These are phyloP conservation scores for Lasioglossum malachurum DNA, from an alignment of 2,888 invertebrate genomes.

Conservation along the genomic window DNA sequence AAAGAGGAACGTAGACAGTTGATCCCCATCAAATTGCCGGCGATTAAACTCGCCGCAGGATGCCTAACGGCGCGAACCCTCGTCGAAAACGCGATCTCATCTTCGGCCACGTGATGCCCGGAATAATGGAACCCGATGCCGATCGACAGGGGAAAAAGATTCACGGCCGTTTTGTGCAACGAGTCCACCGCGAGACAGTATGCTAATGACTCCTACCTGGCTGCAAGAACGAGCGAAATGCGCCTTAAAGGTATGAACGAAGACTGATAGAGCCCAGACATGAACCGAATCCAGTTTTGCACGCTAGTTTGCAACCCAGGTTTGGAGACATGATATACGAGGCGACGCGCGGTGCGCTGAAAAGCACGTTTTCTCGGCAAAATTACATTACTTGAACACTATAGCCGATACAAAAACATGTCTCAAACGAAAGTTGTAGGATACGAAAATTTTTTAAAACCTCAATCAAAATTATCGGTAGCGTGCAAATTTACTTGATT, in stretches of 20 bases:
- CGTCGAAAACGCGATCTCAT: conserved; percentile 33
- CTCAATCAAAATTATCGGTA: too few species aligned
- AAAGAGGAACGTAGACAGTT: conserved; percentile 8
- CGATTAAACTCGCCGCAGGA: conserved; percentile 41
- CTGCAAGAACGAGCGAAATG: not conserved
- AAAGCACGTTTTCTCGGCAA: not conserved
- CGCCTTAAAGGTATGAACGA: not conserved
- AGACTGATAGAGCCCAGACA: conserved; percentile 2
- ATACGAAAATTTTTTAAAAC: too few species aligned
- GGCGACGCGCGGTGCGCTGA: not conserved
- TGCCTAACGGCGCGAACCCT: conserved; percentile 21
- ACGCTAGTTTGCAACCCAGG: not conserved
- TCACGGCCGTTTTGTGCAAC: not conserved
- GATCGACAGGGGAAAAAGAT: not conserved
- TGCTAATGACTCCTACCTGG: conserved; percentile 37
- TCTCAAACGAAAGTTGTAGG: not conserved
- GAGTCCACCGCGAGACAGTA: conserved; percentile 17
- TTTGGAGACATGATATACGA: conserved; percentile 7
- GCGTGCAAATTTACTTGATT: not conserved
- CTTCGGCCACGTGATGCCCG: conserved; percentile 12
- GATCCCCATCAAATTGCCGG: conserved; percentile 35
- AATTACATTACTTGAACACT: not conserved
- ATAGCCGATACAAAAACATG: not conserved
- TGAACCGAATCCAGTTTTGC: not conserved
- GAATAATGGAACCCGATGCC: conserved; percentile 28